These are phyloP conservation scores for Phymanthus crucifer DNA, from an alignment of 92 coral and sea anemone species.

Conservation along the genomic window DNA sequence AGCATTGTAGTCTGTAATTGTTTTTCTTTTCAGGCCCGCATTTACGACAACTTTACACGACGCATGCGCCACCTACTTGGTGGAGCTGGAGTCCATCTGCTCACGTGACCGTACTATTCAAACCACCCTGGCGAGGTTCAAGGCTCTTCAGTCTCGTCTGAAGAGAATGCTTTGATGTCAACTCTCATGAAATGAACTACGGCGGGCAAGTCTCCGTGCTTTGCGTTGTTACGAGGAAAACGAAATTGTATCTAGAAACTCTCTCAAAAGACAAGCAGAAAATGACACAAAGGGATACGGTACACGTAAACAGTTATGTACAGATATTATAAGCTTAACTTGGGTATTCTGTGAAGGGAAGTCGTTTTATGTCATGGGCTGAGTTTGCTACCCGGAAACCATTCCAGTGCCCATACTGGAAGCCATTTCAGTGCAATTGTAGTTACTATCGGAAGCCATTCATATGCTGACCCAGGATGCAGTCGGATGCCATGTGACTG, in stretches of 20 bases:
- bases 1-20: neutral
- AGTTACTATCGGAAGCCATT: too few species aligned
- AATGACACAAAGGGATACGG: neutral
- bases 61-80: conserved; percentile 97
- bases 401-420: neutral
- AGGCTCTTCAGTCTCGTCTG: conserved; percentile 86
- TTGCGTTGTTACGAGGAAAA: neutral
- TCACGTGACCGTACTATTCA: conserved; percentile 93
- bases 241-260: neutral
- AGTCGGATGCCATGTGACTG: too few species aligned
- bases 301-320: neutral
- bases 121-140: conserved; percentile 76
- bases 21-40: conserved; percentile 64
- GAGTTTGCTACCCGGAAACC: neutral
- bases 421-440: too few species aligned
- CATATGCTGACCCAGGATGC: too few species aligned
- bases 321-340: neutral
- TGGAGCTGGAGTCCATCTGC: conserved; percentile 90
- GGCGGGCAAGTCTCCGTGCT: neutral
- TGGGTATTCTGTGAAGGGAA: neutral
- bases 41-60: conserved; percentile 90
- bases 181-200: neutral
- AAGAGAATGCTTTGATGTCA: conserved; percentile 71
- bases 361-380: neutral
- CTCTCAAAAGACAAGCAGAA: neutral